Conservation (phyloP, 2,113 vertebrate species). For the Phasianus colchicus region DNA sequence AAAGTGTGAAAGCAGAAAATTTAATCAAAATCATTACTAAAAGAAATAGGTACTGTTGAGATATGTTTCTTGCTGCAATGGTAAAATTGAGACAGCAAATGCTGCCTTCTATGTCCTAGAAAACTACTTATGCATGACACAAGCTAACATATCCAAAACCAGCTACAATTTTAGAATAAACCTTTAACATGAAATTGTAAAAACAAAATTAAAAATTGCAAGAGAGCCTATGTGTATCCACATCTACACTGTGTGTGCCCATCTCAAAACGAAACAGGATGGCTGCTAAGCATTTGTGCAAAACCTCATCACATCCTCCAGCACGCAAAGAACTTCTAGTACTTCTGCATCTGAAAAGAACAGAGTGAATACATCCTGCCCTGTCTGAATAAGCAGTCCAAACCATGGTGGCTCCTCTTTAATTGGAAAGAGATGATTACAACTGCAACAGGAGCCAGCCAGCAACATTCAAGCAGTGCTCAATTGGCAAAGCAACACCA, state of each 20-base stretch:
- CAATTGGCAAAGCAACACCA: not conserved
- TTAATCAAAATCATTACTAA: slow-evolving; percentile 7
- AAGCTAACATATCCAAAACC: not conserved
- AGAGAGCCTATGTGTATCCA: not conserved
- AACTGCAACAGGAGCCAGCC: not conserved
- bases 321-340: not conserved
- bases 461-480: not conserved
- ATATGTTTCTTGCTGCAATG: not conserved
- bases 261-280: not conserved
- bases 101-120: not conserved
- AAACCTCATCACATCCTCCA: not conserved
- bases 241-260: rapidly evolving
- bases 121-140: not conserved
- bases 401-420: not conserved
- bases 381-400: not conserved
- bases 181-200: not conserved
- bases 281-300: not conserved
- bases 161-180: not conserved
- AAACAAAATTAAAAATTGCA: not conserved
- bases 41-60: not conserved
- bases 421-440: not conserved
- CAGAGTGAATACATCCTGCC: not conserved
- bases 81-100: not conserved
- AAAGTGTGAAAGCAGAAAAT: slow-evolving; percentile 29
- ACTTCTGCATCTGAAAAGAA: not conserved